These are phyloP conservation scores for Whitmania pigra DNA, from an alignment of 1,140 invertebrate species.

Conservation along the genomic window DNA sequence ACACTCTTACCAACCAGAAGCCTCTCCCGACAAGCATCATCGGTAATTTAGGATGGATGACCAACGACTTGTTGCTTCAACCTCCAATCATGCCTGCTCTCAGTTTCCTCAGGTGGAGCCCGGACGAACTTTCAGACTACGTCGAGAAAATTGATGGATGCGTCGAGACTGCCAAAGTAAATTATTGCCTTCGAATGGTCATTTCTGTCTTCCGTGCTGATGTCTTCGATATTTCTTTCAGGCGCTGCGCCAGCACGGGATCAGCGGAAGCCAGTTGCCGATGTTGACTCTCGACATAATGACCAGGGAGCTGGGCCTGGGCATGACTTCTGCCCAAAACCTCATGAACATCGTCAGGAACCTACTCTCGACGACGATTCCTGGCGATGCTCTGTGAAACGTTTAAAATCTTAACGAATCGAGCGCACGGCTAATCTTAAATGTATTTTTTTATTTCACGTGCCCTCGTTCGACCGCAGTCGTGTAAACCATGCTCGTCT, in stretches of 20 bases:
- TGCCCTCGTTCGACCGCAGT: too few species aligned
- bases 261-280: conserved; percentile 2
- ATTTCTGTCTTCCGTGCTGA: not conserved
- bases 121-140: not conserved
- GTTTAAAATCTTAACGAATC: too few species aligned
- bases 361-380: not conserved
- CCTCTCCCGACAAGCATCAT: not conserved
- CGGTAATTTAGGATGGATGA: not conserved
- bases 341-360: conserved; percentile 5
- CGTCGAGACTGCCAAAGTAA: conserved; percentile 1
- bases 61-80: not conserved
- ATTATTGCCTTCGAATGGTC: not conserved
- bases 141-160: not conserved
- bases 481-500: too few species aligned
- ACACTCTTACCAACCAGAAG: not conserved
- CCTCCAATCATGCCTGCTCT: conserved; percentile 1
- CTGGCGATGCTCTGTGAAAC: not conserved
- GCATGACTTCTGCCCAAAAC: not conserved
- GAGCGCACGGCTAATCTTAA: too few species aligned
- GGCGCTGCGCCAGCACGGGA: not conserved
- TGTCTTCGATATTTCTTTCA: conserved; percentile 3
- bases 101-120: not conserved
- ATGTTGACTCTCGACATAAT: not conserved
- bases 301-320: not conserved
- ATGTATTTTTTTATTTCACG: too few species aligned